phyloP scores from a whole-genome alignment of 2,113 vertebrate genomes.

The Diadophis punctatus region DNA sequence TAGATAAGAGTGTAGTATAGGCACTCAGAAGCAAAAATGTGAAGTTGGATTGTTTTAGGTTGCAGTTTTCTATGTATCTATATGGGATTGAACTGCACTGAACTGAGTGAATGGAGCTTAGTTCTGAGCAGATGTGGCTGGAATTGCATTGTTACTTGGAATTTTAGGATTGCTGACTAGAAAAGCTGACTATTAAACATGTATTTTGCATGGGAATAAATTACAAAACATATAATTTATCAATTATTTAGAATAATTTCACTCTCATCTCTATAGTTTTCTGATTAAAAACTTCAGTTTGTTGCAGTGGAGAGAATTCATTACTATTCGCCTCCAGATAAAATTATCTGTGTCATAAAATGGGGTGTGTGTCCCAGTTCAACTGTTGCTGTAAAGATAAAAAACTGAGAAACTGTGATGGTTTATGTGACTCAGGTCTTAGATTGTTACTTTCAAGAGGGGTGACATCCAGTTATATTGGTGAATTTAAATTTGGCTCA shows the following conservation, averaged over 20 bases:
- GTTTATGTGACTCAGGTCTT: neutral
- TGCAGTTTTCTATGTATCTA: neutral
- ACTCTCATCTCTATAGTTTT: constrained; percentile 45
- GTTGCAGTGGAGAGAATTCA: neutral
- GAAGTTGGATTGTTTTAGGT: neutral
- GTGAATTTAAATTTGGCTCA: neutral
- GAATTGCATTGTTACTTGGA: neutral
- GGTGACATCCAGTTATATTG: neutral
- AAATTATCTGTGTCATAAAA: neutral
- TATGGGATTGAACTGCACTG: neutral
- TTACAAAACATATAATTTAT: constrained; percentile 11
- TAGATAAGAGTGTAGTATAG: neutral
- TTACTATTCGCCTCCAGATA: neutral
- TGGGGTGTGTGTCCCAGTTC: rapidly evolving
- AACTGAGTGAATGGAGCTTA: neutral
- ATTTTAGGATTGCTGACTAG: neutral
- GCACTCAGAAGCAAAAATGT: neutral
- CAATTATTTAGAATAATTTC: constrained; percentile 25
- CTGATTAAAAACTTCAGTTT: constrained; percentile 59
- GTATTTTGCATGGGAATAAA: constrained; percentile 21
- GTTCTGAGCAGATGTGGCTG: neutral
- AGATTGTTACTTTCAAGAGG: neutral
- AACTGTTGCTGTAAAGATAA: neutral
- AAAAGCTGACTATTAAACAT: neutral
- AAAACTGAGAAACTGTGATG: neutral